Conservation (phyloP, 2,888 invertebrate genomes). For the Erpobdella octoculata region DNA sequence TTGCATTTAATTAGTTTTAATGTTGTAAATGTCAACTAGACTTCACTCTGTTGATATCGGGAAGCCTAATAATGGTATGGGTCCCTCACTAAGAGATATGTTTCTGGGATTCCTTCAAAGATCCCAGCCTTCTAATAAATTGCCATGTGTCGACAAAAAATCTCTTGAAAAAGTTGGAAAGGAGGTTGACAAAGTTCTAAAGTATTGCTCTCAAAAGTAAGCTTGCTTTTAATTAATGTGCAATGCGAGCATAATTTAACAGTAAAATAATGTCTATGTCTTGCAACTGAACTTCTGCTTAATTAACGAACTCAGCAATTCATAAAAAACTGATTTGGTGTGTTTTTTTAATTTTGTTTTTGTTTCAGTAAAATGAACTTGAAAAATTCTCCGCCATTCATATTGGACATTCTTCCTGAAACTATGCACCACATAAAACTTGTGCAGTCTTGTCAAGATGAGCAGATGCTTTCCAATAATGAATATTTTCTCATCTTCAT, state of each 20-base stretch:
- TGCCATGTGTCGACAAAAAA: slow-evolving; percentile 9
- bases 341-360: no score
- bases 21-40: slow-evolving; percentile 3
- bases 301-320: neutral
- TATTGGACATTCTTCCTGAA: slow-evolving; percentile 95
- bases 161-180: slow-evolving; percentile 21
- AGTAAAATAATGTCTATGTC: neutral
- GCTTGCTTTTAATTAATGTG: neutral
- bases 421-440: slow-evolving; percentile 91
- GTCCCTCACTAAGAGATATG: slow-evolving; percentile 13
- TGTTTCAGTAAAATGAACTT: slow-evolving; percentile 19
- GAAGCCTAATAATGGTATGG: slow-evolving; percentile 15
- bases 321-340: neutral
- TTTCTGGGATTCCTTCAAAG: slow-evolving; percentile 7
- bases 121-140: slow-evolving; percentile 10
- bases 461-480: slow-evolving; percentile 78
- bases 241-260: neutral
- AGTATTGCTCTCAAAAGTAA: slow-evolving; percentile 21
- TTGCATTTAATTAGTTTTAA: neutral
- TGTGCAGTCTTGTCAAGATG: slow-evolving; percentile 92
- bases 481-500: slow-evolving; percentile 97
- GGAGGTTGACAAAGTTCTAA: slow-evolving; percentile 22
- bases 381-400: slow-evolving; percentile 80
- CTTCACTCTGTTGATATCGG: neutral
- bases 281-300: neutral